Evolutionary conservation across 2,888 invertebrate genomes (phyloP), one percentile per base, ranked within the genome.

Genomic region (Artemia sinica): DNA sequence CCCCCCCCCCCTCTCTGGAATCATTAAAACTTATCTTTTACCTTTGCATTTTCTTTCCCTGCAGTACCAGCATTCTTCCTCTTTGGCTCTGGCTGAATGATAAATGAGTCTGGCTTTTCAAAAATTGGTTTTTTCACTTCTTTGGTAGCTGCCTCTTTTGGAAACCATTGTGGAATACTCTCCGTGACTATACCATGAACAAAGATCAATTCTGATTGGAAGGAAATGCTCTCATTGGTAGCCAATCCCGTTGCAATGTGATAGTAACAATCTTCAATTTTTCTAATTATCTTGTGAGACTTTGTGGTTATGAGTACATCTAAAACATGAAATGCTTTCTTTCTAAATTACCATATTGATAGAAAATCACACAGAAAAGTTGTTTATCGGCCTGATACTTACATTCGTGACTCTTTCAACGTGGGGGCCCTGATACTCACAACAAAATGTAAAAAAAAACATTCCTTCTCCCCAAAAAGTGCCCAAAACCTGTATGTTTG

Each of bases 171-270:
- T 0, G 87, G 85, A 74, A 92, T 88, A 72, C 86, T 88, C 75
- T 93, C 87, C 0, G 88, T 87, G 8, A 89, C 83, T 9, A 88
- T 81, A 7, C 89, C 90, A 74, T 89, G 88, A 28, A 90, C 82
- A 75, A 95, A 91, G 71, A 87, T 82, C 50, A 94, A 80, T 69
- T 93, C 78, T 50, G 85, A 83, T 73, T 88, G 85, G 0, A 84
- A 79, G 0, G 85, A 80, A 51, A 95, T 83, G 72, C 86, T 87
- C 65, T 81, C 79, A 77, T 97, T 97, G 50, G 87, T 86, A 0
- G 89, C 85, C 70, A 97, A 79, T 6, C 96, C 96, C 50, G 84
- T 80, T 0, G 86, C 85, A 50, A 94, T 83, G 74, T 88, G 85
- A 74, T 86, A 83, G 66, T 95, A 81, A 63, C 89, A 86, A 74